phyloP scores from a whole-genome alignment of 2,113 vertebrate species.

The Fukomys damarensis region DNA sequence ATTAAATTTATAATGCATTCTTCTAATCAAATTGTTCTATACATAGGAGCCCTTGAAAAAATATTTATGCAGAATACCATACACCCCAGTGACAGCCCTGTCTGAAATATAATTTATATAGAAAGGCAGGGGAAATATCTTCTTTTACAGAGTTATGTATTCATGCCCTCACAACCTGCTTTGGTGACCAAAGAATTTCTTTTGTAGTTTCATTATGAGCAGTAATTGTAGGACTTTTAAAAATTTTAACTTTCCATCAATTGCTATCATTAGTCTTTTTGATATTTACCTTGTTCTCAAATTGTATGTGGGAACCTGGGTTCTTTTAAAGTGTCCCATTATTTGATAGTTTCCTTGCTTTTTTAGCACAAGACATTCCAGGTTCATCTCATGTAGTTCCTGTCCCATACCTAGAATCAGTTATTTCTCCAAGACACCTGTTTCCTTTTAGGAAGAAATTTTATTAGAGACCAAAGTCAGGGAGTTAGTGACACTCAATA shows the following conservation, averaged over 20 bases:
- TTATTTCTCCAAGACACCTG: not conserved
- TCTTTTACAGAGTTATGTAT: not conserved
- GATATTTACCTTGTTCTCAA: not conserved
- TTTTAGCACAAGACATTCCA: not conserved
- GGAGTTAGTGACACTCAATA: not conserved
- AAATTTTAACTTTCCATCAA: not conserved
- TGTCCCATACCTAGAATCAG: not conserved
- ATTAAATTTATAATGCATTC: not conserved
- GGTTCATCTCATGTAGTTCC: not conserved
- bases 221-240: not conserved
- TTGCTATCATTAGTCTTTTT: not conserved
- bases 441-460: not conserved
- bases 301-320: not conserved
- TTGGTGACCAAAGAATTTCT: not conserved
- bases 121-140: not conserved
- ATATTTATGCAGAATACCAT: not conserved
- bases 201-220: not conserved
- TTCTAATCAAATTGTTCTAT: not conserved
- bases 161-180: not conserved
- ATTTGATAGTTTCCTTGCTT: not conserved
- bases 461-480: not conserved
- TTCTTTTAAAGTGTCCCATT: not conserved
- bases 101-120: not conserved
- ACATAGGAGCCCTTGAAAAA: not conserved
- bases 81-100: not conserved